Evolutionary conservation across 2,888 invertebrate species (phyloP).

Genomic region (Caenorhabditis doughertyi): DNA sequence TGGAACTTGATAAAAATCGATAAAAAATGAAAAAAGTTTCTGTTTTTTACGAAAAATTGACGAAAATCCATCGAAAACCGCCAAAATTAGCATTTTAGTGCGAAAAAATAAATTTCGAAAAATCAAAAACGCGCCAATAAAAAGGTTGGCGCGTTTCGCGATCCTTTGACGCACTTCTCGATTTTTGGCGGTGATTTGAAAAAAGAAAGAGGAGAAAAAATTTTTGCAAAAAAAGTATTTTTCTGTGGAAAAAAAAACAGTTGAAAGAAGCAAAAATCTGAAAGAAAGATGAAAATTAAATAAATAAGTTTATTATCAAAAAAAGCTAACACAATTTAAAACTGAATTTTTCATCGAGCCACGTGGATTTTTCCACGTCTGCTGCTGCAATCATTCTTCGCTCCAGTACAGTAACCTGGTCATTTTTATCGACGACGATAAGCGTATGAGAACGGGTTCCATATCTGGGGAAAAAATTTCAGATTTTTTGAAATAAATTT

Average conservation of each 20-base stretch:
- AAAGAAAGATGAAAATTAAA: neutral
- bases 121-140: neutral
- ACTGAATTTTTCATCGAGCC: constrained; percentile 37
- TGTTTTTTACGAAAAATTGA: neutral
- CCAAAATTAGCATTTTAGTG: no score
- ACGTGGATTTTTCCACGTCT: constrained; percentile 35
- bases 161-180: neutral
- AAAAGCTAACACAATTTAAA: constrained; percentile 28
- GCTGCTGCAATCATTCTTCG: constrained; percentile 33
- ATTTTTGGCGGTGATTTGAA: constrained; percentile 7
- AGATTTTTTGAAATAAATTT: neutral
- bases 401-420: constrained; percentile 65
- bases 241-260: neutral
- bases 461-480: constrained; percentile 46
- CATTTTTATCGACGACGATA: constrained; percentile 68
- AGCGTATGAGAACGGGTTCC: constrained; percentile 72
- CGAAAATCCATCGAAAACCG: neutral
- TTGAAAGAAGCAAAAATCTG: neutral
- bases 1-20: neutral
- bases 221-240: neutral
- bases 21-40: neutral
- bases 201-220: neutral
- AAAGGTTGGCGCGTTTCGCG: constrained; percentile 23
- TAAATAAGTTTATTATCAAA: neutral
- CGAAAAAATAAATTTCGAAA: constrained; percentile 32